Conservation (phyloP, 2,797 vertebrate genomes). For the Coracias cyanogaster region DNA sequence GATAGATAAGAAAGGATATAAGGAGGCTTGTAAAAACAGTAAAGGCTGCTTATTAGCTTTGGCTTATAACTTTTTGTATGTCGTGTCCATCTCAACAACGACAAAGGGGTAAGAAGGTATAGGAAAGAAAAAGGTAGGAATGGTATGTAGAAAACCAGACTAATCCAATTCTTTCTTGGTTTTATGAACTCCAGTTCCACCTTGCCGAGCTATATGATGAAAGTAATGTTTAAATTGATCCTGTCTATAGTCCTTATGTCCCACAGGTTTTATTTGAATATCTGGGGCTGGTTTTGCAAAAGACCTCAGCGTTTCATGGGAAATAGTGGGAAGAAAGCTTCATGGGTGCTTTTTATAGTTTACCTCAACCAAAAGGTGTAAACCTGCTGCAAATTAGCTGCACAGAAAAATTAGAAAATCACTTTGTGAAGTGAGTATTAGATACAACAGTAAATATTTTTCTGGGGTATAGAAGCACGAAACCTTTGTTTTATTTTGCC, state of each 20-base stretch:
- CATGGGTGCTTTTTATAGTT: background rate
- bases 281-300: background rate
- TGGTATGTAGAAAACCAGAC: background rate
- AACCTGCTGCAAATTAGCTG: background rate
- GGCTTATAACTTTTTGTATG: too few relatives aligned
- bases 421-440: background rate
- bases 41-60: too few relatives aligned
- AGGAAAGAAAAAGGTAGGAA: background rate
- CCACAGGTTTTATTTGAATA: background rate
- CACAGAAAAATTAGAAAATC: background rate
- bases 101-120: background rate
- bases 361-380: background rate
- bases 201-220: background rate
- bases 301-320: background rate
- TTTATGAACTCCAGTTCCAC: background rate
- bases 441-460: background rate
- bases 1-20: too few relatives aligned
- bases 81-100: too few relatives aligned
- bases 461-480: background rate
- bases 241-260: background rate
- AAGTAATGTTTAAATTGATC: background rate
- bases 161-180: background rate
- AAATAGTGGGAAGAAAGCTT: background rate
- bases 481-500: background rate
- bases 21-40: too few relatives aligned